Evolutionary conservation across 2,113 vertebrate species (phyloP).

Genomic region (Pollachius pollachius): DNA sequence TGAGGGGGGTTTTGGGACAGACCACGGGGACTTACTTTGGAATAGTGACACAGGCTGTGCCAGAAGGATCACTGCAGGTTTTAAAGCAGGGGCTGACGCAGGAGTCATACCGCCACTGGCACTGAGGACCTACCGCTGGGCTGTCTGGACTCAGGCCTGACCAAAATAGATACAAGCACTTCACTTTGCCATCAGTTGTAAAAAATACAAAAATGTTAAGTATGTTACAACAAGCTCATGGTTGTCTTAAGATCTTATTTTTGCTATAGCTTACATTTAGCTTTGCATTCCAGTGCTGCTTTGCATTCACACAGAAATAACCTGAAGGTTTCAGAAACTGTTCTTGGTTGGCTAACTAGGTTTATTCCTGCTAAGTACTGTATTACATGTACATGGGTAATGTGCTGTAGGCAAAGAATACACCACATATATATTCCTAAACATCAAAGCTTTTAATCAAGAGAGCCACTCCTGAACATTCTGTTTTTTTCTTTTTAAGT

Average conservation of each 20-base stretch:
- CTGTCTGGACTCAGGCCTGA: conserved; percentile 71
- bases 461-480: no score
- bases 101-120: conserved; percentile 90
- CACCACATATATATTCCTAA: no score
- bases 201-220: background rate
- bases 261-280: background rate
- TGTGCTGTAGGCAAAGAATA: no score
- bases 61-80: conserved; percentile 87
- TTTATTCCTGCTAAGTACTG: no score
- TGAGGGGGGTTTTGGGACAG: background rate
- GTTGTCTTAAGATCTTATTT: background rate
- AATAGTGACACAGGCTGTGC: conserved; percentile 77
- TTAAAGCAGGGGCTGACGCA: conserved; percentile 88
- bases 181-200: no score
- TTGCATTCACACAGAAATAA: background rate
- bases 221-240: background rate
- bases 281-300: background rate
- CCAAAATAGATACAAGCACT: conserved; percentile 30
- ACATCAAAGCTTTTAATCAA: no score
- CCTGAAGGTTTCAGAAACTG: no score
- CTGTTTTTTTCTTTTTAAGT: no score
- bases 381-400: no score
- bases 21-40: conserved; percentile 80
- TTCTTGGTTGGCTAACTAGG: no score
- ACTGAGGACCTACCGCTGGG: conserved; percentile 66